Percentiles rank a stretch among this genome's conserved stretches.
These are phyloP conservation scores for Talpa occidentalis DNA, from an alignment of 2,113 vertebrate species.

Conservation along the genomic window DNA sequence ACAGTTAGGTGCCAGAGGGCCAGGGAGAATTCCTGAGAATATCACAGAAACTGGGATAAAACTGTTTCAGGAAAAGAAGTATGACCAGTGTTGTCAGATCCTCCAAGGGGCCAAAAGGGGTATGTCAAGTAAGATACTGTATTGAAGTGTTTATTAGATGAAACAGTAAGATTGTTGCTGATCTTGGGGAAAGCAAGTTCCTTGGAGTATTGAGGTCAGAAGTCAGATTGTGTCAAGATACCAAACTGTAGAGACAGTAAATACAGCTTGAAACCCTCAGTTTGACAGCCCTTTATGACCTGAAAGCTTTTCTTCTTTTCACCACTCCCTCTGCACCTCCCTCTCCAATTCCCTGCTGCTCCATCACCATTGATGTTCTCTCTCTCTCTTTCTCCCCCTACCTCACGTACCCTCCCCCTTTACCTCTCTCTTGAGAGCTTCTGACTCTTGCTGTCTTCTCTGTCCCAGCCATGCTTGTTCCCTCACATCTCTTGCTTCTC, in stretches of 20 bases:
- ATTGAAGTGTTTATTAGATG: not conserved
- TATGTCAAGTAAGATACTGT: not conserved
- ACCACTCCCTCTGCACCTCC: accelerated
- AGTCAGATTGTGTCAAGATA: not conserved
- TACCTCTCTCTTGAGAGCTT: no score
- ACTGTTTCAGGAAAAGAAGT: not conserved
- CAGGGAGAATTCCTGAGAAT: not conserved
- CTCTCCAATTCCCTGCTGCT: no score
- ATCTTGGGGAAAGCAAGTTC: not conserved
- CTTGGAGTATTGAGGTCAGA: not conserved
- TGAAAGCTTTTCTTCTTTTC: not conserved
- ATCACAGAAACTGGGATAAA: not conserved
- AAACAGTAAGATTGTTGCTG: not conserved
- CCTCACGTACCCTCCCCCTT: no score
- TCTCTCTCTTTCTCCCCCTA: no score
- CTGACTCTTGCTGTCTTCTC: no score
- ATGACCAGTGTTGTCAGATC: not conserved
- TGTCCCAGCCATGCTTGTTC: no score
- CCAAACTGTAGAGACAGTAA: not conserved
- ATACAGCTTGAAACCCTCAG: not conserved
- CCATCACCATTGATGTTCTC: no score
- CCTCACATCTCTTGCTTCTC: no score
- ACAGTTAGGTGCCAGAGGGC: not conserved
- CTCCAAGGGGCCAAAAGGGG: not conserved
- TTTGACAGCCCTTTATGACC: not conserved